phyloP scores from a whole-genome alignment of 2,113 vertebrate genomes.

The Miniopterus natalensis region DNA sequence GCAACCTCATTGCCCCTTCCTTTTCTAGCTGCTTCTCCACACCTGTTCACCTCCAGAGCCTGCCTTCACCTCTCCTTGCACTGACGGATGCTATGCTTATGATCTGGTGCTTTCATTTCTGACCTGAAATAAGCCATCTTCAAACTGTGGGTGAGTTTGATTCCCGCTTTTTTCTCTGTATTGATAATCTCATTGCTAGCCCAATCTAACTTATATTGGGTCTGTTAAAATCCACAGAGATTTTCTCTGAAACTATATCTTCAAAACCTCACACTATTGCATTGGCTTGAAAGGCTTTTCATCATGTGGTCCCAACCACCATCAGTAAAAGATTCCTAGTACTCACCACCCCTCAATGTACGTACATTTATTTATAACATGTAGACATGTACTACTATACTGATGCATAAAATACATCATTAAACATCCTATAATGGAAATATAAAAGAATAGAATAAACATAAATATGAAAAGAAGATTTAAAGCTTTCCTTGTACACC shows the following conservation, averaged over 20 bases:
- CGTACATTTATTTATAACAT: neutral
- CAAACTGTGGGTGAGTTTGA: neutral
- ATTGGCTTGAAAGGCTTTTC: neutral
- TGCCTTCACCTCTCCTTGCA: neutral
- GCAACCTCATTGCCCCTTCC: neutral
- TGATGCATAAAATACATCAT: neutral
- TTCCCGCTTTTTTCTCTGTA: neutral
- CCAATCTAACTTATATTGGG: neutral
- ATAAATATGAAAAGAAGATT: neutral
- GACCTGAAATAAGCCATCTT: neutral
- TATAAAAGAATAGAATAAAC: neutral
- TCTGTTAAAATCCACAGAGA: neutral
- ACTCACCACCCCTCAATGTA: fast-evolving
- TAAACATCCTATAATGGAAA: neutral
- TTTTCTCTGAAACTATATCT: neutral
- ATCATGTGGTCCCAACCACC: neutral
- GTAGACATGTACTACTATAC: neutral
- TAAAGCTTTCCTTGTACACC: neutral
- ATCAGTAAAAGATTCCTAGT: neutral
- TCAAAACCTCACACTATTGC: neutral
- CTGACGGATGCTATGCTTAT: fast-evolving
- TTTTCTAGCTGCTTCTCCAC: neutral
- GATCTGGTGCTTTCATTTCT: neutral
- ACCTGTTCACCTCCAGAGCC: neutral
- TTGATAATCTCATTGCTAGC: neutral